A percentile compares a stretch with the other conserved stretches of the same genome.
Evolutionary conservation across 2,888 invertebrate genomes (phyloP).

Genomic region (Platycheirus rosarum): DNA sequence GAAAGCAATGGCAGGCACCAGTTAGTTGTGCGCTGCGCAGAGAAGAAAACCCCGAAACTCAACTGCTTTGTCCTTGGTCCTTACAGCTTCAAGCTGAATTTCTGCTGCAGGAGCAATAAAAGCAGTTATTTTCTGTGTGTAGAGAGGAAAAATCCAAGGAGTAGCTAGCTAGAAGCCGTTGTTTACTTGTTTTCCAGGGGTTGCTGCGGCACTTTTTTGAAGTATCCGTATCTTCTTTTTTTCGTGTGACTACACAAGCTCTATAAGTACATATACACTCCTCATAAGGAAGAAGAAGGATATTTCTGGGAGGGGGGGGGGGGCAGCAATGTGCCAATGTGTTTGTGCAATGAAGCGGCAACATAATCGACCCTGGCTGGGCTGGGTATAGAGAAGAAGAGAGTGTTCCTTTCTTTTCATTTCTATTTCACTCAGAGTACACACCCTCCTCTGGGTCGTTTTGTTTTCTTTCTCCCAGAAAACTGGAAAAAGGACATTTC

Average conservation of each 20-base stretch:
- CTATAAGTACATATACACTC: constrained; percentile 1
- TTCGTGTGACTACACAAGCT: constrained; percentile 16
- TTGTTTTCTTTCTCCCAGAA: not conserved
- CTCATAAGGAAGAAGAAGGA: not conserved
- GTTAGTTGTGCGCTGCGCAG: constrained; percentile 47
- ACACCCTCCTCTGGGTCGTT: not conserved
- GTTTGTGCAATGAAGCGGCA: constrained; percentile 40
- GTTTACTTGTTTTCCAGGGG: constrained; percentile 37
- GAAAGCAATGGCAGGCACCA: constrained; percentile 58
- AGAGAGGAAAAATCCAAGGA: constrained; percentile 48
- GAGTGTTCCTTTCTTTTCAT: constrained; percentile 29
- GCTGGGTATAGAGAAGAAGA: not conserved
- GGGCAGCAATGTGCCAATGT: not conserved
- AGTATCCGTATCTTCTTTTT: constrained; percentile 3
- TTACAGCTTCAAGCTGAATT: constrained; percentile 22
- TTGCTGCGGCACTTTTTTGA: constrained; percentile 25
- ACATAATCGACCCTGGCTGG: constrained; percentile 42
- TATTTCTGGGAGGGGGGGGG: constrained; percentile 37
- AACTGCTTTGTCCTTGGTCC: not conserved
- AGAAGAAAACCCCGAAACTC: constrained; percentile 15
- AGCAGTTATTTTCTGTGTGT: constrained; percentile 34
- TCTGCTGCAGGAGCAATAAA: constrained; percentile 20
- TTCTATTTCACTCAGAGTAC: constrained; percentile 6
- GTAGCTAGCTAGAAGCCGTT: constrained; percentile 12
- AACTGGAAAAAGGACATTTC: constrained; percentile 45